Percentiles rank a stretch among this genome's conserved stretches.
Conservation (phyloP, 2,888 invertebrate species). For the Tetrapedia diversipes region DNA sequence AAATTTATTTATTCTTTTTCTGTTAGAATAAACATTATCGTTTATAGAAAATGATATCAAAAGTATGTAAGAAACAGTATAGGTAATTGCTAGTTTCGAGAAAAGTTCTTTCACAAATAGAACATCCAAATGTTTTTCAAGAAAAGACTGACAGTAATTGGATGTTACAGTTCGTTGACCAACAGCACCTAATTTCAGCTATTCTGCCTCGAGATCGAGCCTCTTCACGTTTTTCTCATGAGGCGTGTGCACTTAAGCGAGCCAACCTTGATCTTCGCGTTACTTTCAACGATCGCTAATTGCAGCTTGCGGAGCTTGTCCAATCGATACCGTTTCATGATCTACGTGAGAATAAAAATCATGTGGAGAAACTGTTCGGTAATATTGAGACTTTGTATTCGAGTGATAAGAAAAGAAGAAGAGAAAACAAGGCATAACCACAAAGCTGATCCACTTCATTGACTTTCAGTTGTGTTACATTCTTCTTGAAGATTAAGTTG, state of each 20-base stretch:
- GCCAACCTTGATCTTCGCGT: constrained; percentile 10
- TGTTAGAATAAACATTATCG: too few species aligned
- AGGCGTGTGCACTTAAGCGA: not conserved
- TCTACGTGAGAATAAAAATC: not conserved
- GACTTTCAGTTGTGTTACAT: not conserved
- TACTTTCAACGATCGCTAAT: constrained; percentile 3
- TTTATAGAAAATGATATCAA: too few species aligned
- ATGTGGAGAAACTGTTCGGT: too few species aligned
- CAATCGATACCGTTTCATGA: not conserved
- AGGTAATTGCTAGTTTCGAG: not conserved
- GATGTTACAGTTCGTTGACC: constrained; percentile 21
- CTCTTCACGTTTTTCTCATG: not conserved
- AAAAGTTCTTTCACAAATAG: not conserved
- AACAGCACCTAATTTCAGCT: constrained; percentile 19
- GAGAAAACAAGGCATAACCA: not conserved
- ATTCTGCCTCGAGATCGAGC: not conserved
- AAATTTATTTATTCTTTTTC: too few species aligned
- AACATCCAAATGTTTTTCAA: constrained; percentile 1
- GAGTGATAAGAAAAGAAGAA: not conserved
- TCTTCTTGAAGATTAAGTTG: not conserved
- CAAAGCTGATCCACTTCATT: not conserved
- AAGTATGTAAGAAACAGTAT: too few species aligned
- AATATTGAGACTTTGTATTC: too few species aligned
- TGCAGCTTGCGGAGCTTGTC: not conserved
- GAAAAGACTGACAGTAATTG: not conserved